phyloP scores from a whole-genome alignment of 2,888 invertebrate species.

The Platynereis dumerilii region DNA sequence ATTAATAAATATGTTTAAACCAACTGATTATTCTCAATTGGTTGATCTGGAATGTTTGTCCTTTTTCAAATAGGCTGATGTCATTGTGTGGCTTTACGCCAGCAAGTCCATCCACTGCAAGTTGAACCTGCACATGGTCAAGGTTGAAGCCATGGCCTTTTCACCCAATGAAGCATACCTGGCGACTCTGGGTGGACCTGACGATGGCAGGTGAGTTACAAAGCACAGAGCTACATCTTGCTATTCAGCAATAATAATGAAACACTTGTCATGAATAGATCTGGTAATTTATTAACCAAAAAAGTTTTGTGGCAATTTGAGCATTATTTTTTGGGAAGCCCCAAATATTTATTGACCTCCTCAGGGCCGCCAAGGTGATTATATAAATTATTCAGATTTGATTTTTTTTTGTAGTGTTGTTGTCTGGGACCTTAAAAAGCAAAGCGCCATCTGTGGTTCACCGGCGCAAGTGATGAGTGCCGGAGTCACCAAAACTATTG shows the following conservation, averaged over 20 bases:
- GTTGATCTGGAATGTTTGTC: no score
- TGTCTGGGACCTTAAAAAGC: constrained; percentile 78
- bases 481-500: constrained; percentile 73
- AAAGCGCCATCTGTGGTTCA: constrained; percentile 70
- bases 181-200: constrained; percentile 85
- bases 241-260: no score
- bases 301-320: no score
- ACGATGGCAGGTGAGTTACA: constrained; percentile 73
- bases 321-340: no score
- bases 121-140: constrained; percentile 86
- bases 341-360: no score
- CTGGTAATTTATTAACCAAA: no score
- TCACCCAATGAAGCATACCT: constrained; percentile 81
- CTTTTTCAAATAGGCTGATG: constrained; percentile 72
- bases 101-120: constrained; percentile 71
- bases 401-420: constrained; percentile 70
- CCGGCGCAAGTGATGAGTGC: constrained; percentile 74
- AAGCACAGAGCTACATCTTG: no score
- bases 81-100: constrained; percentile 86
- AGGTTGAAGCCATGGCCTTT: constrained; percentile 85
- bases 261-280: no score
- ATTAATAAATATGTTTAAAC: no score
- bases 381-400: no score
- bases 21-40: no score
- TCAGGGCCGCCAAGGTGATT: no score